Conservation (phyloP, 2,888 invertebrate genomes). For the Lagria hirta region DNA sequence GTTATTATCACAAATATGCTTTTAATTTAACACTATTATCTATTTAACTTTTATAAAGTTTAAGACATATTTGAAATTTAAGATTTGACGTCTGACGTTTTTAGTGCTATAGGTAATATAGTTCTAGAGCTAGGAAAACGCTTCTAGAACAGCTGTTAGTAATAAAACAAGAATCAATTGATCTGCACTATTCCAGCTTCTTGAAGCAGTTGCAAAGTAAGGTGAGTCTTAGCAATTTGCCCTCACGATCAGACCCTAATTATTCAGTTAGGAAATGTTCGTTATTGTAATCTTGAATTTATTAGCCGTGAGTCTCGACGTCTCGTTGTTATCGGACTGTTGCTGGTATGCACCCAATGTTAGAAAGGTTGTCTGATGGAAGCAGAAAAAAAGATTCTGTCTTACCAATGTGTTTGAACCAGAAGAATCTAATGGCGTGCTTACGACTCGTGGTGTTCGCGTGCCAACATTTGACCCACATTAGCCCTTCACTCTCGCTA, state of each 20-base stretch:
- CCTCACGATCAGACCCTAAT: conserved; percentile 13
- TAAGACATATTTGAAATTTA: too few species aligned
- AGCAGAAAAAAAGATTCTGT: conserved; percentile 7
- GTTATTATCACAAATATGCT: too few species aligned
- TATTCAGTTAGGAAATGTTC: conserved; percentile 9
- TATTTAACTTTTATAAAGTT: too few species aligned
- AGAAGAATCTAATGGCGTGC: conserved; percentile 25
- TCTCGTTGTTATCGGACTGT: too few species aligned
- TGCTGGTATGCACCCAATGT: too few species aligned
- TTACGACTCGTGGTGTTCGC: conserved; percentile 47
- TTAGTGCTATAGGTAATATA: too few species aligned
- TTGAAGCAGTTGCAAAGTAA: conserved; percentile 6
- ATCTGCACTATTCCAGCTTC: too few species aligned
- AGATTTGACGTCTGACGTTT: too few species aligned
- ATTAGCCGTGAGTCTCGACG: conserved; percentile 6
- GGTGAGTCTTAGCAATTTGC: conserved; percentile 8
- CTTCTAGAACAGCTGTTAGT: too few species aligned
- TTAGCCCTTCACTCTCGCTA: conserved; percentile 48
- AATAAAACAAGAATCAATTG: too few species aligned
- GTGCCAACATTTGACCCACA: conserved; percentile 51
- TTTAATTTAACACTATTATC: too few species aligned
- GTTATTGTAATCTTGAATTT: conserved; percentile 3
- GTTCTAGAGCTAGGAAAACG: too few species aligned
- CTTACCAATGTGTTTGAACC: conserved; percentile 23
- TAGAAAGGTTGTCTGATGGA: not conserved